Conservation (phyloP, 2,113 vertebrate species). For the Struthidea cinerea region DNA sequence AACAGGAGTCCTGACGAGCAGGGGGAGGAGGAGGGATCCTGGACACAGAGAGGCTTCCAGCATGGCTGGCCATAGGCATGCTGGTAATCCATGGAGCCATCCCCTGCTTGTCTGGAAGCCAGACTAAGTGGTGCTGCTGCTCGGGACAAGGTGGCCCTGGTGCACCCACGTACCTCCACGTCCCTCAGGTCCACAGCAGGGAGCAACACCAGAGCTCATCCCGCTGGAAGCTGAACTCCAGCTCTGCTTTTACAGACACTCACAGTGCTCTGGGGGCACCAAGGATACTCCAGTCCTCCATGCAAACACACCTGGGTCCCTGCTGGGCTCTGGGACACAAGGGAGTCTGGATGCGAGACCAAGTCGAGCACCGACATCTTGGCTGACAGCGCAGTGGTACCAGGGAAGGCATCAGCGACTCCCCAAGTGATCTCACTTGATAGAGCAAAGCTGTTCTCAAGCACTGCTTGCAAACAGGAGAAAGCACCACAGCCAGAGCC, state of each 20-base stretch:
- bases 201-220: background rate
- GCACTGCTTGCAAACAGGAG: background rate
- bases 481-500: background rate
- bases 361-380: background rate
- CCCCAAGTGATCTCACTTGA: background rate
- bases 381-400: background rate
- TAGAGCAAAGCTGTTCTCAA: background rate
- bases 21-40: background rate
- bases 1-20: background rate
- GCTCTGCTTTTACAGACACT: background rate
- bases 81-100: background rate
- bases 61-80: background rate
- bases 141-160: background rate
- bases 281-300: background rate
- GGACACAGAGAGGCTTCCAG: background rate
- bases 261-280: background rate
- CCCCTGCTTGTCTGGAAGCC: accelerated
- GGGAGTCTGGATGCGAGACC: background rate
- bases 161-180: accelerated
- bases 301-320: background rate
- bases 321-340: accelerated
- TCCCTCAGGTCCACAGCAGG: background rate
- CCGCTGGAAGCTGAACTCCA: background rate
- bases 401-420: background rate
- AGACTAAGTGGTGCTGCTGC: background rate